These are phyloP conservation scores for Poecilus cupreus DNA, from an alignment of 2,888 invertebrate species.

Conservation along the genomic window DNA sequence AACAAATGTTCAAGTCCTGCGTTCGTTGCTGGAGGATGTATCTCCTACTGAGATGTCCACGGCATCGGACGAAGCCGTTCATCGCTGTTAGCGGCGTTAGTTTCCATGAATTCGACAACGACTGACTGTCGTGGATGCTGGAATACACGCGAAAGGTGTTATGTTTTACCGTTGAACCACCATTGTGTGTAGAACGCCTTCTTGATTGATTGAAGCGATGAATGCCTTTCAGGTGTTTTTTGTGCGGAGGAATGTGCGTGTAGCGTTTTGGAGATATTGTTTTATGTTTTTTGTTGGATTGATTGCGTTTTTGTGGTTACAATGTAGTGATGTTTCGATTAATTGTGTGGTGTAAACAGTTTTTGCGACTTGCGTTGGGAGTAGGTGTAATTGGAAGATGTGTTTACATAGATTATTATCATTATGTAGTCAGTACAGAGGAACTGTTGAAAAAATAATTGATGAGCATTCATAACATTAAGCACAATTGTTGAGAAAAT, in stretches of 20 bases:
- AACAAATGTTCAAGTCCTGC: neutral
- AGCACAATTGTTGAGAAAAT: too few species aligned
- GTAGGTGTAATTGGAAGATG: neutral
- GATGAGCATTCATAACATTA: too few species aligned
- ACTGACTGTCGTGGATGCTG: neutral
- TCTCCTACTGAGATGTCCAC: neutral
- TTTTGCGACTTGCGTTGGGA: neutral
- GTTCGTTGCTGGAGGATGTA: neutral
- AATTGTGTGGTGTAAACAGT: conserved; percentile 1
- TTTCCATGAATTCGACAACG: conserved; percentile 13
- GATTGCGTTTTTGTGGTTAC: neutral
- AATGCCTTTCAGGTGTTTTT: conserved; percentile 24
- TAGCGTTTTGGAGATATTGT: neutral
- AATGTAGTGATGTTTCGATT: neutral
- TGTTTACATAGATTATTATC: neutral
- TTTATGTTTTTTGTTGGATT: neutral
- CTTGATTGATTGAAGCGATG: conserved; percentile 20
- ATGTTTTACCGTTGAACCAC: conserved; percentile 27
- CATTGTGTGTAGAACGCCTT: conserved; percentile 18
- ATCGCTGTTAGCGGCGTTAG: neutral
- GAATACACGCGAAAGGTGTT: conserved; percentile 18
- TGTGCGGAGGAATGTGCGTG: neutral
- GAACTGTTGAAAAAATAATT: too few species aligned
- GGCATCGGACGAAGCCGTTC: too few species aligned
- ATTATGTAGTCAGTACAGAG: too few species aligned